Percentiles rank a stretch among this genome's conserved stretches.
phyloP scores from a whole-genome alignment of 2,797 vertebrate genomes.

The Sebastes paucispinis region DNA sequence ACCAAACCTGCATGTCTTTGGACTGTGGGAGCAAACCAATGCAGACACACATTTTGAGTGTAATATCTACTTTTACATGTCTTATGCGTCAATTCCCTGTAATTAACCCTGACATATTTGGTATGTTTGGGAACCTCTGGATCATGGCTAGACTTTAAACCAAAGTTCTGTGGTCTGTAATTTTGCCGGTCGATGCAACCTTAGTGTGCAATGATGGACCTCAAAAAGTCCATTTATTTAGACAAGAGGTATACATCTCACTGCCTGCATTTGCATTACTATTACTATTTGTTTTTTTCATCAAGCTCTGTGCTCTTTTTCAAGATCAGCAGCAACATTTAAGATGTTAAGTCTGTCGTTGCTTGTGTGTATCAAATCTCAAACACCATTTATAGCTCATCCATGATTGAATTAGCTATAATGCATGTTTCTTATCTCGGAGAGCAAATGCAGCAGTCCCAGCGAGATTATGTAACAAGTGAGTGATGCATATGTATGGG shows the following conservation, averaged over 20 bases:
- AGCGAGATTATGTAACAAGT: conserved; percentile 62
- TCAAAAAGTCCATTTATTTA: conserved; percentile 6
- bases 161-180: conserved; percentile 28
- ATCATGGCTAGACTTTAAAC: conserved; percentile 37
- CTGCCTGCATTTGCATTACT: not conserved
- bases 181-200: conserved; percentile 15
- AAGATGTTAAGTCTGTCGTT: not conserved
- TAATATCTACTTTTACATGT: conserved; percentile 46
- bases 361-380: not conserved
- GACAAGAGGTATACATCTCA: not conserved
- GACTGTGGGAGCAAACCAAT: conserved; percentile 32
- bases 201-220: conserved; percentile 15
- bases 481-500: conserved; percentile 53
- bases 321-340: not conserved
- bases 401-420: conserved; percentile 26
- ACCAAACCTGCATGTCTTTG: conserved; percentile 29
- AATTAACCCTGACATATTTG: conserved; percentile 52
- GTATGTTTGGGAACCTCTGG: conserved; percentile 46
- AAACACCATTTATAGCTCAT: not conserved
- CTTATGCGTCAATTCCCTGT: conserved; percentile 43
- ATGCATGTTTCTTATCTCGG: conserved; percentile 35
- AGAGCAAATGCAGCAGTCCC: conserved; percentile 36
- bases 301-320: not conserved
- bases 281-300: not conserved
- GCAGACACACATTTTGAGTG: conserved; percentile 34